Evolutionary conservation across 2,888 invertebrate species (phyloP).

Genomic region (Drosophila fulvimacula): DNA sequence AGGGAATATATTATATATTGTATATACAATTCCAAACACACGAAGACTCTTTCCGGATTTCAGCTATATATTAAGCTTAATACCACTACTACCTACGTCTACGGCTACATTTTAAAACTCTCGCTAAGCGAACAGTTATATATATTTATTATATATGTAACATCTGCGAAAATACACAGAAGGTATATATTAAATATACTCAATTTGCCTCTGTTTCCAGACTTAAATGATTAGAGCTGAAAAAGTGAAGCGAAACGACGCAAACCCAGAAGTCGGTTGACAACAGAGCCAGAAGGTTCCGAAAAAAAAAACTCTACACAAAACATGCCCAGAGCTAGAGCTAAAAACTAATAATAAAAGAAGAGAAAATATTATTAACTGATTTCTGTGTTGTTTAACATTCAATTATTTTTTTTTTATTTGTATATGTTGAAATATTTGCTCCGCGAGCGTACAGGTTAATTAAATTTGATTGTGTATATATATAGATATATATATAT

Average conservation of each 20-base stretch:
- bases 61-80: no score
- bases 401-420: constrained; percentile 34
- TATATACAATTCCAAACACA: no score
- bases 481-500: constrained; percentile 12
- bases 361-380: background rate
- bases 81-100: no score
- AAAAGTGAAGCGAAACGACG: background rate
- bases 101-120: no score
- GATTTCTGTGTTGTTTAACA: constrained; percentile 3
- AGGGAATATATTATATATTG: background rate
- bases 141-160: no score
- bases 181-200: no score
- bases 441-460: constrained; percentile 30
- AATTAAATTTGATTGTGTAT: constrained; percentile 27
- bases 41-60: no score
- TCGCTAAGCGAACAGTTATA: no score
- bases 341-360: background rate
- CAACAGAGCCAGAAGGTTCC: background rate
- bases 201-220: background rate
- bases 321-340: background rate
- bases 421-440: constrained; percentile 49
- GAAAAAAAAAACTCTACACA: background rate
- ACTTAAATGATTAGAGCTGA: background rate
- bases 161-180: no score
- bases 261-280: background rate